A percentile compares a stretch with the other conserved stretches of the same genome.
Conservation (phyloP, 2,888 invertebrate species). For the Acrocyrtus sp. region DNA sequence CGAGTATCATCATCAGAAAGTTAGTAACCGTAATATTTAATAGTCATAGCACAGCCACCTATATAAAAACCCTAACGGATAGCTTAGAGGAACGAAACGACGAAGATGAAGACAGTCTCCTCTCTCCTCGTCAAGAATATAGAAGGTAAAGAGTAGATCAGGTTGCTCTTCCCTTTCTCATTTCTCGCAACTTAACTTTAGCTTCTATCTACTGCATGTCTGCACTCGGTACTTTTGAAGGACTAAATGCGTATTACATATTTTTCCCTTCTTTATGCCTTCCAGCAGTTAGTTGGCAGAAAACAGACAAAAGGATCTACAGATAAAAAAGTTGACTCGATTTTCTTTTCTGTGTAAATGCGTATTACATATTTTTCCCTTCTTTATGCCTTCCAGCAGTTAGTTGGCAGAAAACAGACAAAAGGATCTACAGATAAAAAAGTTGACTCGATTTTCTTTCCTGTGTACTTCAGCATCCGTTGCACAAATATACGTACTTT, state of each 20-base stretch:
- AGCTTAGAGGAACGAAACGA: background rate
- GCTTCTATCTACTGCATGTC: too few species aligned
- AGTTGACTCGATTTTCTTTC: conserved; percentile 38
- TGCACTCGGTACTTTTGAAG: too few species aligned
- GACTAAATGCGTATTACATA: too few species aligned
- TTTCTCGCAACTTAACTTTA: too few species aligned
- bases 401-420: conserved; percentile 47
- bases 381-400: conserved; percentile 38
- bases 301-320: conserved; percentile 44
- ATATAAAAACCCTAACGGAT: background rate
- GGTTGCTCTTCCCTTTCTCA: conserved; percentile 11
- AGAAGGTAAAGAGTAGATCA: conserved; percentile 26
- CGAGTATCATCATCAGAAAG: conserved; percentile 39
- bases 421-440: conserved; percentile 36
- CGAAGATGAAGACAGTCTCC: conserved; percentile 6
- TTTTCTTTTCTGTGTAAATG: too few species aligned
- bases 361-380: conserved; percentile 29
- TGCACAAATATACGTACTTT: background rate
- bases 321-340: conserved; percentile 45
- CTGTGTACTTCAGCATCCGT: conserved; percentile 13
- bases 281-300: conserved; percentile 40
- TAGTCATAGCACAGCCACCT: conserved; percentile 19
- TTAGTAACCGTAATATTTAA: conserved; percentile 49
- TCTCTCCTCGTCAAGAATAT: background rate
- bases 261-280: conserved; percentile 36